Evolutionary conservation across 2,888 invertebrate species (phyloP), one percentile per base, ranked within the genome.

Genomic region (Oegoconia quadripuncta): DNA sequence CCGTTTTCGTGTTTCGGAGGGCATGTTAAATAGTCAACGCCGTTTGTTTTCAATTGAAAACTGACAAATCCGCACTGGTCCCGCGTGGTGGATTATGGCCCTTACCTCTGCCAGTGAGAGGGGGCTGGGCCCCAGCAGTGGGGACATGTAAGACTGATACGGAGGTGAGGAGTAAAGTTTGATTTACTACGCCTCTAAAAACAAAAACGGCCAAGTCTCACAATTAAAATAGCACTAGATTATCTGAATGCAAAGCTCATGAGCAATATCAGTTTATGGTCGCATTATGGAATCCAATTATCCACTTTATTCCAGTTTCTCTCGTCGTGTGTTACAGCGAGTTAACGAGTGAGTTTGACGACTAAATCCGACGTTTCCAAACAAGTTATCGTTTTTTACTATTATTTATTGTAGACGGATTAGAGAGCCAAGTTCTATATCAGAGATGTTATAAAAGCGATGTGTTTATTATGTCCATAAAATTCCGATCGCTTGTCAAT

Each of bases 291-390:
- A 33, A 20, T 16, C 34, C 34, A 34, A 34, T 34, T 34, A 34
- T 11, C 17, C 27, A 13, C 17, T 27, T 26, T n/a, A 20, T 31
- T 31, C 4, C 7, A 12, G n/a, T n/a, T n/a, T n/a, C n/a, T n/a
- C n/a, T n/a, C 6, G 20, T 12, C 12, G 17, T 31, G 31, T 6
- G 31, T 31, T 12, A 12, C 6, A 7, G 9, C 2, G 13, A 8
- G 3, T 18, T 44, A 34, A 41, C 44, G 44, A 39, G 46, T 26
- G 28, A 30, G 12, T 44, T 44, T 44, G 46, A 46, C 39, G 44
- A 41, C 44, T 41, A 46, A 44, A 46, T 46, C 41, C 43, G 41
- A 31, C 35, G 35, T 46, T 46, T 20, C 30, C 14, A 22, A 34
- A 39, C 34, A 30, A 25, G 39, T 34, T 37, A 22, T 12, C n/a